Base-by-base conservation (phyloP, 2,888 invertebrate genomes). In the Himalopsyche anomala region DNA sequence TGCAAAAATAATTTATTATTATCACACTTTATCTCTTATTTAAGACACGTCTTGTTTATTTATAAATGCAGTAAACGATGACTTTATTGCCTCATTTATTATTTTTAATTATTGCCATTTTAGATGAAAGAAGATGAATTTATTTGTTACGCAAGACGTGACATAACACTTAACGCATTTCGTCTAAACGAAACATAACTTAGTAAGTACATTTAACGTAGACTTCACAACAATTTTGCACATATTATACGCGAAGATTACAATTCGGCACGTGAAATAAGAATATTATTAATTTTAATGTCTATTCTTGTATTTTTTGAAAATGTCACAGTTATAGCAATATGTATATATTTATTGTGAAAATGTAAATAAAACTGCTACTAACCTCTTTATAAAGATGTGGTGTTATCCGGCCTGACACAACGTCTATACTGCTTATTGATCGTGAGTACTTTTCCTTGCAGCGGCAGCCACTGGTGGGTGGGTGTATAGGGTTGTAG, bases 361-460 rank as follows among this genome's bases (percentile, higher is more conserved):
- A 2, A 62, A 62, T 62, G 62, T 62, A 62, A 62, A 62, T 62
- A 62, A 80, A 11, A 15, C 9, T 6, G 2, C 0, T 38, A 80
- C 80, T 80, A n/a, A 80, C 80, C 40, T 38, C 6, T 80, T 40
- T 62, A 19, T 62, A 12, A 36, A 36, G 80, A 40, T n/a, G 42
- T 42, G 80, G 80, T 80, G 80, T 40, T 38, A 80, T n/a, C 40
- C 80, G 80, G 80, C 17, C 17, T 8, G 80, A 42, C 80, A 38
- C 80, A 40, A 6, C 80, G 80, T 80, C 42, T 80, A 42, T 80
- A 80, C 80, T 80, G 80, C 40, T 40, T 80, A 80, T 80, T 80
- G 80, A 80, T 80, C 80, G 80, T n/a, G 17, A 42, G 80, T 80
- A 80, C 38, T n/a, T n/a, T 80, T 36, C 40, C 17, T 42, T 80